Conservation (phyloP, 2,113 vertebrate species). For the Leuciscus idus region DNA sequence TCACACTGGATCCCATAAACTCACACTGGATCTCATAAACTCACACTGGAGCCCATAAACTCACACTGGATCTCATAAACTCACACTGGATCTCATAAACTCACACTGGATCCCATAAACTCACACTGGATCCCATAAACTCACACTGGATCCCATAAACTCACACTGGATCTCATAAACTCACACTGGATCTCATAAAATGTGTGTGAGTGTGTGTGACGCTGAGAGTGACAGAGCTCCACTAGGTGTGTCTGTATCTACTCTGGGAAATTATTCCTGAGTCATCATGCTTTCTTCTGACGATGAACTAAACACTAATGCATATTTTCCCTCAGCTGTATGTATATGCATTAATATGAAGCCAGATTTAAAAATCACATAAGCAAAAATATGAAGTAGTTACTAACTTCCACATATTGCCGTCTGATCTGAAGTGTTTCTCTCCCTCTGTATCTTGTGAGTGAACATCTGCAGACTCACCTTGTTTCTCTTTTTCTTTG, state of each 20-base stretch:
- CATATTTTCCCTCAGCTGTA: not conserved
- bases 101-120: no score
- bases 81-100: no score
- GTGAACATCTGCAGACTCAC: conserved; percentile 67
- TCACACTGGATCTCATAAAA: no score
- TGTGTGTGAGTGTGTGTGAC: no score
- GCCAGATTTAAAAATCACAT: not conserved
- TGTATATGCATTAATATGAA: not conserved
- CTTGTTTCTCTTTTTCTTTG: conserved; percentile 99
- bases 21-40: no score
- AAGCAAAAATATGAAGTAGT: not conserved
- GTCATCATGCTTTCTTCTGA: not conserved
- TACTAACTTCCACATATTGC: not conserved
- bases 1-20: no score
- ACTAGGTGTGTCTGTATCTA: not conserved
- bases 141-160: no score
- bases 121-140: no score
- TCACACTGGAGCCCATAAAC: no score
- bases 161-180: no score
- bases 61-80: no score
- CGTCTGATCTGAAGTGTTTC: not conserved
- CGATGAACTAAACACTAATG: not conserved
- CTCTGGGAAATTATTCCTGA: not conserved
- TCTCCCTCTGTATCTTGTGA: not conserved
- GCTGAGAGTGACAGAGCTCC: no score